Base-by-base conservation (phyloP, 2,797 vertebrate genomes). In the Hemibagrus guttatus region DNA sequence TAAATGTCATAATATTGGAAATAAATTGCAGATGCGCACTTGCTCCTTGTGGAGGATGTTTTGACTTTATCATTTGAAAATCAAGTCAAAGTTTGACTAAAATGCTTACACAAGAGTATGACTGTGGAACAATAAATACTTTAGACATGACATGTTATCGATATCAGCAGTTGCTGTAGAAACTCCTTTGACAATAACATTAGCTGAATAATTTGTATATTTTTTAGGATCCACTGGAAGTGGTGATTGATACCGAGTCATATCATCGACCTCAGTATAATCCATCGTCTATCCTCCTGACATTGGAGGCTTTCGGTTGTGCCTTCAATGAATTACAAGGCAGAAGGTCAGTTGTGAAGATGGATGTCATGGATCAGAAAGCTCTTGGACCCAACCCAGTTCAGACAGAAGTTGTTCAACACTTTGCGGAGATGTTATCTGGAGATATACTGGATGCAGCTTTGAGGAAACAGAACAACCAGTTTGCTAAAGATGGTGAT, bases 371-470 rank as follows among this genome's bases (percentile, higher is more conserved):
- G 17, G 46, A 90, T 79, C 85, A 87, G 23, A 79, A 74, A 81
- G 46, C 79, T 85, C 72, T 61, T 81, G 85, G 89, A 83, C 84
- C 35, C 31, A 46, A 81, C 85, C 71, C 49, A 83, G 4, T 42
- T 16, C 46, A 84, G 66, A 71, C 52, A 82, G 63, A 87, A 6
- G 17, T 72, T 56, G 78, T 91, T 86, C 84, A 92, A 31, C 68
- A 79, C 59, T 95, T 94, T 89, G 93, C 94, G 11, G 87, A 92
- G 64, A 91, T 86, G 59, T 89, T 95, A 89, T 88, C 93, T 1
- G 82, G 89, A 84, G 90, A 88, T 80, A 93, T 95, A 84, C 76
- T 95, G 74, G 89, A 88, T 31, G 91, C 92, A 0, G 71, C 89
- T 19, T 3, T 88, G 23, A 89, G 66, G 17, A 63, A 61, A 72